These are phyloP conservation scores for Tenthredo scrophulariae DNA, from an alignment of 2,888 invertebrate genomes.

Conservation along the genomic window DNA sequence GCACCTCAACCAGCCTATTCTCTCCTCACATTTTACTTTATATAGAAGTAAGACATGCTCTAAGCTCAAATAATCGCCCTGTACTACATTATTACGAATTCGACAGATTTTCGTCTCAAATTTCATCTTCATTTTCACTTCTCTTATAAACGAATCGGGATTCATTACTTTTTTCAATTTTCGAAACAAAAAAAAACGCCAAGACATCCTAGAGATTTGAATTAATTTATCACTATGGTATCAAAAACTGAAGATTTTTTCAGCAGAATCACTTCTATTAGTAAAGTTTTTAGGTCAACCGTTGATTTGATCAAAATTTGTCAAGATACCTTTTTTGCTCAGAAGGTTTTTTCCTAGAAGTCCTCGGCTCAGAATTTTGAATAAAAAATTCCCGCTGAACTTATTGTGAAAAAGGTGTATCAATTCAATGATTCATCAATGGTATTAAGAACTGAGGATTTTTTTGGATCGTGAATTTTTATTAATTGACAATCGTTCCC, in stretches of 20 bases:
- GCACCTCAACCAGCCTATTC: constrained; percentile 6
- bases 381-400: background rate
- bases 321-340: background rate
- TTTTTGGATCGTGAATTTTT: background rate
- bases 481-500: background rate
- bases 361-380: background rate
- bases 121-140: background rate
- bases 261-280: background rate
- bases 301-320: background rate
- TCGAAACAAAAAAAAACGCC: too few species aligned
- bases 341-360: background rate
- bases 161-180: background rate
- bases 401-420: background rate
- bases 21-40: background rate
- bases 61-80: background rate
- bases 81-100: background rate
- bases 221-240: too few species aligned
- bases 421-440: too few species aligned
- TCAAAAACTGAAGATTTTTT: too few species aligned
- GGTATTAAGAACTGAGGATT: too few species aligned
- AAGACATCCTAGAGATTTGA: too few species aligned
- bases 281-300: background rate
- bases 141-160: background rate
- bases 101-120: background rate
- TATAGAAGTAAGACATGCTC: background rate